phyloP scores from a whole-genome alignment of 1,140 invertebrate species.

The Drosophila nebulosa region DNA sequence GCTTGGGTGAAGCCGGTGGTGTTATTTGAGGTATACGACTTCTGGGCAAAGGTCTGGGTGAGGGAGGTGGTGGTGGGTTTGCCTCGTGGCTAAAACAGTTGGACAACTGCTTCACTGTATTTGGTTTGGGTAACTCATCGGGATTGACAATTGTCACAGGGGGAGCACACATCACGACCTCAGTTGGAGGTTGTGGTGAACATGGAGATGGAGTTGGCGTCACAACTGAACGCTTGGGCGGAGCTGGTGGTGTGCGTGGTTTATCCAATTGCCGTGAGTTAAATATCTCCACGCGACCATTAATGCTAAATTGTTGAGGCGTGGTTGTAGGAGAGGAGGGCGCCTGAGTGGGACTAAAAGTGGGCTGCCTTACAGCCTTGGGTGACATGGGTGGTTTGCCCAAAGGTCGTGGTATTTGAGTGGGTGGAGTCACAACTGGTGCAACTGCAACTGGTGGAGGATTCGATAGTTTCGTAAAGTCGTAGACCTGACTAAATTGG shows the following conservation, averaged over 20 bases:
- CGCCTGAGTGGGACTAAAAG: neutral
- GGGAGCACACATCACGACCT: slow-evolving; percentile 70
- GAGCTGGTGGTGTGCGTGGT: slow-evolving; percentile 51
- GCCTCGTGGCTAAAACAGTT: slow-evolving; percentile 59
- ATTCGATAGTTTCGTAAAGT: slow-evolving; percentile 47
- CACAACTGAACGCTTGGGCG: slow-evolving; percentile 32
- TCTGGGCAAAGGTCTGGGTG: slow-evolving; percentile 60
- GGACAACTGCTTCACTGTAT: slow-evolving; percentile 70
- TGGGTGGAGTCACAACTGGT: neutral
- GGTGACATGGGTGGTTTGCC: slow-evolving; percentile 78
- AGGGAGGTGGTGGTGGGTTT: neutral
- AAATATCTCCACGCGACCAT: slow-evolving; percentile 76
- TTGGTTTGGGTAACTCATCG: slow-evolving; percentile 72
- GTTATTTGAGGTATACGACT: slow-evolving; percentile 74
- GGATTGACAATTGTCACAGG: slow-evolving; percentile 69
- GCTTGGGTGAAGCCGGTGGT: slow-evolving; percentile 62
- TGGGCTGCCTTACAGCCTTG: slow-evolving; percentile 50
- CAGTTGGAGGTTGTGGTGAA: slow-evolving; percentile 20
- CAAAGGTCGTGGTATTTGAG: slow-evolving; percentile 67
- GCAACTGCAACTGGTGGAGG: slow-evolving; percentile 15
- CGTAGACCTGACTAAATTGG: slow-evolving; percentile 59
- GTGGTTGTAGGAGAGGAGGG: slow-evolving; percentile 15
- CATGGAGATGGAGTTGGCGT: slow-evolving; percentile 3
- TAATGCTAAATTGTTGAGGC: slow-evolving; percentile 65
- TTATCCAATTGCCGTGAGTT: slow-evolving; percentile 65